Conservation (phyloP, 2,888 invertebrate genomes). For the Callyntrura sp. region DNA sequence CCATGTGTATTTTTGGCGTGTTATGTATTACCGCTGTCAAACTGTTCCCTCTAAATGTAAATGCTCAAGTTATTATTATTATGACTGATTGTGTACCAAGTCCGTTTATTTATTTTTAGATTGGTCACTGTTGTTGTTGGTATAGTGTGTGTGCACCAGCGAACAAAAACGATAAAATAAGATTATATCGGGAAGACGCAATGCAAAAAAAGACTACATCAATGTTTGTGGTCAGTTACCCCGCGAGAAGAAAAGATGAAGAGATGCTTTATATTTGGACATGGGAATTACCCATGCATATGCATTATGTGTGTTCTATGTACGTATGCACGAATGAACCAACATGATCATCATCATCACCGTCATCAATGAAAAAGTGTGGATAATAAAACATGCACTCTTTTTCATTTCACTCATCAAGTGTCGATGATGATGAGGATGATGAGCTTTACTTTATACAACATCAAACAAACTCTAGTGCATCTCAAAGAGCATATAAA, state of each 20-base stretch:
- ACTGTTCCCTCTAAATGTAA: slow-evolving; percentile 1
- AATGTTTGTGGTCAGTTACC: slow-evolving; percentile 78
- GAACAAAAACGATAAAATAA: slow-evolving; percentile 34
- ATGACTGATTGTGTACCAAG: slow-evolving; percentile 36
- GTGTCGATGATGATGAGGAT: slow-evolving; percentile 20
- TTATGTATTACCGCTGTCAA: slow-evolving; percentile 35
- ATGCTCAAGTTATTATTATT: slow-evolving; percentile 33
- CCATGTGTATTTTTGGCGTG: not conserved
- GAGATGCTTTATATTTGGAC: slow-evolving; percentile 70
- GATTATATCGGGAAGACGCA: slow-evolving; percentile 54
- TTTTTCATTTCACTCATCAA: slow-evolving; percentile 58
- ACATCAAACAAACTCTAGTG: slow-evolving; percentile 44
- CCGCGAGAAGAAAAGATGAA: slow-evolving; percentile 58
- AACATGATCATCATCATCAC: slow-evolving; percentile 43
- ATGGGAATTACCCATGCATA: slow-evolving; percentile 73
- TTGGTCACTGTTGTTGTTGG: slow-evolving; percentile 11
- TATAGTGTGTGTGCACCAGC: slow-evolving; percentile 1
- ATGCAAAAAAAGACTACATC: slow-evolving; percentile 59
- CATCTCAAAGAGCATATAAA: slow-evolving; percentile 21
- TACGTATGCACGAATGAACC: slow-evolving; percentile 59
- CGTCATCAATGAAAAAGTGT: slow-evolving; percentile 28
- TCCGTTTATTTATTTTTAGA: slow-evolving; percentile 65
- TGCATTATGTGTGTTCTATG: no score
- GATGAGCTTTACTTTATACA: slow-evolving; percentile 51
- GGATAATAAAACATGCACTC: slow-evolving; percentile 34